Evolutionary conservation across 2,888 invertebrate genomes (phyloP).

Genomic region (Parapristionchus giblindavisi): DNA sequence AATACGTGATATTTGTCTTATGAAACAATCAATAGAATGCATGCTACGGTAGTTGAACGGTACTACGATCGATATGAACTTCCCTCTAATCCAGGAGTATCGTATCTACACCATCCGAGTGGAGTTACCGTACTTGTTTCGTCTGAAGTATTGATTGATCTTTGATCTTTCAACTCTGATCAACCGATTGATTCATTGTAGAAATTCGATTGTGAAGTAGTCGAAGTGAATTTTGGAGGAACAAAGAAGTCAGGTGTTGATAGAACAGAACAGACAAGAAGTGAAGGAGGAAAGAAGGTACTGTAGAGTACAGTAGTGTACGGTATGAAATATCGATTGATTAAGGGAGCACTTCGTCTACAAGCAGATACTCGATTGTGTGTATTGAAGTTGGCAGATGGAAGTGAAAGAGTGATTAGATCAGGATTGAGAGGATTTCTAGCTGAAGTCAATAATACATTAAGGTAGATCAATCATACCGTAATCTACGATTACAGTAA

Average conservation of each 20-base stretch:
- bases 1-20: background rate
- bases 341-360: conserved; percentile 54
- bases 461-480: conserved; percentile 22
- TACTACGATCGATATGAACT: conserved; percentile 47
- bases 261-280: conserved; percentile 48
- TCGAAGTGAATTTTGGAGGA: conserved; percentile 51
- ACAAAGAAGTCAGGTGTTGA: conserved; percentile 51
- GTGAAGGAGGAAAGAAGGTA: conserved; percentile 56
- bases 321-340: too few species aligned
- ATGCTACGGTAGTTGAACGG: conserved; percentile 51
- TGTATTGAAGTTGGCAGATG: conserved; percentile 50
- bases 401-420: conserved; percentile 46
- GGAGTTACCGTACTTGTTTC: conserved; percentile 56
- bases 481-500: background rate
- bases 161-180: too few species aligned
- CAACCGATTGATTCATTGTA: background rate
- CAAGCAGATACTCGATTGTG: conserved; percentile 56
- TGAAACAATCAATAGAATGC: conserved; percentile 15
- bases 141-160: conserved; percentile 38
- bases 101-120: conserved; percentile 58
- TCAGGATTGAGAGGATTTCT: conserved; percentile 53
- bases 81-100: conserved; percentile 46
- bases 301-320: background rate
- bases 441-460: conserved; percentile 46
- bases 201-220: conserved; percentile 41